These are phyloP conservation scores for Maniola jurtina DNA, from an alignment of 1,140 invertebrate genomes.

Conservation along the genomic window DNA sequence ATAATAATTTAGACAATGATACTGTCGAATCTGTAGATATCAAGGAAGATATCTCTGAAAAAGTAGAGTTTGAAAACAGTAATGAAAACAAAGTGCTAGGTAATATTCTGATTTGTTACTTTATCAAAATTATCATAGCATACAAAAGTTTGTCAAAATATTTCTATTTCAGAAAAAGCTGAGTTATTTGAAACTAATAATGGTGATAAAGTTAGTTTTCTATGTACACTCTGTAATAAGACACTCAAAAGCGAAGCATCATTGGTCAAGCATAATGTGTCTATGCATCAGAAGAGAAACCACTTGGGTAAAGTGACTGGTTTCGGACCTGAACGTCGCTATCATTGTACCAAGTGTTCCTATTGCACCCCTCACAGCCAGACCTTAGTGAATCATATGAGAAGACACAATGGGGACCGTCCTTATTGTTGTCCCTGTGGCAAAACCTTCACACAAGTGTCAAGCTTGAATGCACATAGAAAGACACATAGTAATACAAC, in stretches of 20 bases:
- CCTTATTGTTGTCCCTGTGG: conserved; percentile 80
- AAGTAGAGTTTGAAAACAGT: not conserved
- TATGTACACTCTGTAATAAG: conserved; percentile 58
- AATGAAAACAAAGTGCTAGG: not conserved
- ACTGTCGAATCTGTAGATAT: conserved; percentile 17
- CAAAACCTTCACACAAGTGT: conserved; percentile 79
- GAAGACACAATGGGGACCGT: conserved; percentile 78
- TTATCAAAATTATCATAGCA: not conserved
- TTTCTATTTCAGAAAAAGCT: conserved; percentile 19
- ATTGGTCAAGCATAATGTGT: conserved; percentile 48
- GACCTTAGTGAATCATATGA: conserved; percentile 70
- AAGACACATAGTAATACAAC: conserved; percentile 73
- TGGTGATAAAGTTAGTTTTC: conserved; percentile 15
- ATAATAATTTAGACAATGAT: conserved; percentile 16
- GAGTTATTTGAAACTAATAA: conserved; percentile 6
- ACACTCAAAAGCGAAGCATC: conserved; percentile 51
- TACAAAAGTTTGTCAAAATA: no score
- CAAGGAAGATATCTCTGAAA: conserved; percentile 16
- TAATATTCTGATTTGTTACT: not conserved
- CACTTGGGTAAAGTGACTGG: conserved; percentile 63
- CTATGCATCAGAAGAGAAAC: conserved; percentile 63
- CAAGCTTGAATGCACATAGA: conserved; percentile 71
- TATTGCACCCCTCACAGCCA: conserved; percentile 74
- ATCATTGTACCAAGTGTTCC: conserved; percentile 67
- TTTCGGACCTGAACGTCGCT: conserved; percentile 54